These are phyloP conservation scores for Tethya wilhelma DNA, from an alignment of 37 sponge, comb jelly and placozoan species.

Conservation along the genomic window DNA sequence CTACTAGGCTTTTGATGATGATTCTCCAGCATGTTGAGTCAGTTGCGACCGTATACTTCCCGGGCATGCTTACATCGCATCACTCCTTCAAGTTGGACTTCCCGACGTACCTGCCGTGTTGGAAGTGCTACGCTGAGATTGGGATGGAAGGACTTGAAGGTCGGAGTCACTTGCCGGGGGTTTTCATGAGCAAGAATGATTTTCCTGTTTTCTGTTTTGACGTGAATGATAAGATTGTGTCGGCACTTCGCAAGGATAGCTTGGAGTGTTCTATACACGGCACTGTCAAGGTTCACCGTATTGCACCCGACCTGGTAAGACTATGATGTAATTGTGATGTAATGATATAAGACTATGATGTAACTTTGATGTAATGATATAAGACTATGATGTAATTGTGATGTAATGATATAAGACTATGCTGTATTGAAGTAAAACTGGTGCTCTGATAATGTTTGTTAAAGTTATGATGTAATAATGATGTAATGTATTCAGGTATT, in stretches of 20 bases:
- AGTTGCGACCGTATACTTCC: conserved; percentile 75
- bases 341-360: conserved; percentile 13
- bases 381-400: background rate
- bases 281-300: conserved; percentile 25
- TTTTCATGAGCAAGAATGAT: conserved; percentile 7
- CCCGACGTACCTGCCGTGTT: conserved; percentile 65
- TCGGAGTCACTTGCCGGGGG: background rate
- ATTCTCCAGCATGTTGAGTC: conserved; percentile 68
- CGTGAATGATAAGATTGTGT: conserved; percentile 34
- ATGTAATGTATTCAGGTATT: conserved; percentile 25
- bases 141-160: too few relatives aligned
- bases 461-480: too few relatives aligned
- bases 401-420: conserved; percentile 11
- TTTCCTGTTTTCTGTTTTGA: conserved; percentile 44
- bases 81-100: background rate
- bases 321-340: background rate
- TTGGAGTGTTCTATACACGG: conserved; percentile 64
- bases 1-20: conserved; percentile 68
- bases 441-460: too few relatives aligned
- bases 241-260: conserved; percentile 15
- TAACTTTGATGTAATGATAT: conserved; percentile 11
- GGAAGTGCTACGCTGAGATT: conserved; percentile 69
- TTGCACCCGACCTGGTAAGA: conserved; percentile 76
- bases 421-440: too few relatives aligned
- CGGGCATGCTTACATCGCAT: conserved; percentile 54